Percentiles rank a stretch among this genome's conserved stretches.
These are phyloP conservation scores for Noctilio leporinus DNA, from an alignment of 2,113 vertebrate genomes.

Conservation along the genomic window DNA sequence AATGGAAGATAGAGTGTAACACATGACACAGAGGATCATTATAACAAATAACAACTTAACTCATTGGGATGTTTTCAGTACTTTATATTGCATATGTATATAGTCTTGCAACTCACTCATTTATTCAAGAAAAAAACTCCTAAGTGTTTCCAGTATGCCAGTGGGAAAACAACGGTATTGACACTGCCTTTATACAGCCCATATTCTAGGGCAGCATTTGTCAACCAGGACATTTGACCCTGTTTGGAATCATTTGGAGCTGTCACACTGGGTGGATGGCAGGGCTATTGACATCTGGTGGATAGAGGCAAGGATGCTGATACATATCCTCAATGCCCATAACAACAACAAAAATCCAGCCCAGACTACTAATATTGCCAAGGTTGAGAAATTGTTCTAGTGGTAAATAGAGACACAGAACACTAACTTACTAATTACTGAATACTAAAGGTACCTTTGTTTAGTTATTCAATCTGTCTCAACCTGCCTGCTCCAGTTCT, in stretches of 20 bases:
- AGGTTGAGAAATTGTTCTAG: background rate
- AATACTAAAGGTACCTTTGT: background rate
- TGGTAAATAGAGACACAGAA: background rate
- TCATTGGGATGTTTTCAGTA: background rate
- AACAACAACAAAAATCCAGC: background rate
- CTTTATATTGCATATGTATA: background rate
- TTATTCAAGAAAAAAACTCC: background rate
- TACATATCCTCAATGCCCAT: background rate
- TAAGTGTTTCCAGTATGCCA: background rate
- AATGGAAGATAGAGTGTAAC: background rate
- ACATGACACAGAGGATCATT: background rate
- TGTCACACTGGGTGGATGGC: background rate
- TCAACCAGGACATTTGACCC: background rate
- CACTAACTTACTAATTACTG: background rate
- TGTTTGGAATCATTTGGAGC: background rate
- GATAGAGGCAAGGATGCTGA: background rate
- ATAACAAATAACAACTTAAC: background rate
- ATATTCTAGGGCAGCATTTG: background rate
- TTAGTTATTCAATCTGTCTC: background rate
- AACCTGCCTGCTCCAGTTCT: background rate
- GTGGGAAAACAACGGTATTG: accelerated
- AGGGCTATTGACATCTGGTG: background rate
- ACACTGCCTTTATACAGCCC: background rate
- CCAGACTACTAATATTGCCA: background rate
- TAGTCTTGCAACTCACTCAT: background rate